Evolutionary conservation across 2,888 invertebrate species (phyloP).

Genomic region (Omphaloscelis lunosa): DNA sequence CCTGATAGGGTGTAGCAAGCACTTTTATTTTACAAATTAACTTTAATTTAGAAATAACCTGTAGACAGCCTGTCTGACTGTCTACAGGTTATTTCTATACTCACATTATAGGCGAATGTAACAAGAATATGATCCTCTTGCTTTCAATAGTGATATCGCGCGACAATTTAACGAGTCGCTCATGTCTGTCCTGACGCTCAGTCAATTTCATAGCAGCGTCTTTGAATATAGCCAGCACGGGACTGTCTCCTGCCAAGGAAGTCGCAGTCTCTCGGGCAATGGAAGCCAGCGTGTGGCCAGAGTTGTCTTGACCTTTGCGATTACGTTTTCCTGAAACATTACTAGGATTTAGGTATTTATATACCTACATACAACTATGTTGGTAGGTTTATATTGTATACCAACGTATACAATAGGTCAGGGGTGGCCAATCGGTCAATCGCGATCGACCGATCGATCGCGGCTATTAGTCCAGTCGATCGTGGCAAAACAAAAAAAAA

Average conservation of each 20-base stretch:
- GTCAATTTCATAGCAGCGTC: slow-evolving; percentile 92
- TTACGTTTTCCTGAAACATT: slow-evolving; percentile 74
- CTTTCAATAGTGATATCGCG: slow-evolving; percentile 97
- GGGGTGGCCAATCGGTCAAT: too few species aligned
- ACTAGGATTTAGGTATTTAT: background rate
- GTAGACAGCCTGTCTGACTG: too few species aligned
- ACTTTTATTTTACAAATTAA: background rate
- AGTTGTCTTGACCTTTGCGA: slow-evolving; percentile 55
- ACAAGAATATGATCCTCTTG: slow-evolving; percentile 96
- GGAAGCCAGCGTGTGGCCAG: slow-evolving; percentile 75
- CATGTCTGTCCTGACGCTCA: slow-evolving; percentile 95
- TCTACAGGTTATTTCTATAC: slow-evolving; percentile 53
- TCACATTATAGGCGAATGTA: slow-evolving; percentile 93
- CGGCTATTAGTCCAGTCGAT: too few species aligned
- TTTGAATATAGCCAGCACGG: slow-evolving; percentile 92
- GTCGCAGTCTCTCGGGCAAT: slow-evolving; percentile 79
- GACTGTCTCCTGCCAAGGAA: slow-evolving; percentile 82
- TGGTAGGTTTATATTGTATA: too few species aligned
- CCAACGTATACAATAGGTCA: too few species aligned
- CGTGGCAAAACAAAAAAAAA: too few species aligned
- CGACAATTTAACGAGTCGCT: slow-evolving; percentile 95
- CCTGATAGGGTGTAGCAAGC: background rate
- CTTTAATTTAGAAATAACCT: too few species aligned
- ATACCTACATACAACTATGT: background rate
- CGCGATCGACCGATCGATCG: too few species aligned